phyloP scores from a whole-genome alignment of 2,113 vertebrate genomes.

The Hydropotes inermis region DNA sequence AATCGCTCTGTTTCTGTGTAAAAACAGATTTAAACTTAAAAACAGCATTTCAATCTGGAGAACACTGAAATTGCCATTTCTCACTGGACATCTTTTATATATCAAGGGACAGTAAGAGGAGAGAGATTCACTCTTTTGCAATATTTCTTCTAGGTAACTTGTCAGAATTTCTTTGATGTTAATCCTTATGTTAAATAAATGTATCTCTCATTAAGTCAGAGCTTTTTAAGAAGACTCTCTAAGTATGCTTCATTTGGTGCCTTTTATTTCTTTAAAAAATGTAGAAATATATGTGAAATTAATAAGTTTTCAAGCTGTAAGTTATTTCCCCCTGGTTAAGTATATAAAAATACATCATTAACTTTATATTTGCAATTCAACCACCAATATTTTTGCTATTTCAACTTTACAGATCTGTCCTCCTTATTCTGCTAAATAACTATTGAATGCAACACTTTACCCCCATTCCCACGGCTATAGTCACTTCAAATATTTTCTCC shows the following conservation, averaged over 20 bases:
- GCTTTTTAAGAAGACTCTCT: background rate
- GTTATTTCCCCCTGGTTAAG: background rate
- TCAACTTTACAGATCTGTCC: background rate
- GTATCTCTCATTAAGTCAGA: background rate
- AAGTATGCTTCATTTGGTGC: background rate
- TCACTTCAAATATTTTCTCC: slow-evolving; percentile 26
- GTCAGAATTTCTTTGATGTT: background rate
- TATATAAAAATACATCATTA: background rate
- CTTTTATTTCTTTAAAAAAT: background rate
- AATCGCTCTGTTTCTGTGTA: background rate
- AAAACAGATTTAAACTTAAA: background rate
- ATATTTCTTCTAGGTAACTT: background rate
- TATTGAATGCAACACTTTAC: background rate
- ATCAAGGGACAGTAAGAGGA: background rate
- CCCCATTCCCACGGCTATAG: background rate
- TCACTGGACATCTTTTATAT: background rate
- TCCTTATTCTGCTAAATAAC: background rate
- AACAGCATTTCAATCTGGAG: background rate
- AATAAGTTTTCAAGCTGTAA: background rate
- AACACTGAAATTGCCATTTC: background rate
- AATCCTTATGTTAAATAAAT: background rate
- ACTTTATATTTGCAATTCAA: background rate
- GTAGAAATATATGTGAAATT: background rate
- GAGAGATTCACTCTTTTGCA: background rate
- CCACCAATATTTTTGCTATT: background rate